Evolutionary conservation across 2,888 invertebrate genomes (phyloP), one percentile per base, ranked within the genome.

Genomic region (Tupiocoris notatus): DNA sequence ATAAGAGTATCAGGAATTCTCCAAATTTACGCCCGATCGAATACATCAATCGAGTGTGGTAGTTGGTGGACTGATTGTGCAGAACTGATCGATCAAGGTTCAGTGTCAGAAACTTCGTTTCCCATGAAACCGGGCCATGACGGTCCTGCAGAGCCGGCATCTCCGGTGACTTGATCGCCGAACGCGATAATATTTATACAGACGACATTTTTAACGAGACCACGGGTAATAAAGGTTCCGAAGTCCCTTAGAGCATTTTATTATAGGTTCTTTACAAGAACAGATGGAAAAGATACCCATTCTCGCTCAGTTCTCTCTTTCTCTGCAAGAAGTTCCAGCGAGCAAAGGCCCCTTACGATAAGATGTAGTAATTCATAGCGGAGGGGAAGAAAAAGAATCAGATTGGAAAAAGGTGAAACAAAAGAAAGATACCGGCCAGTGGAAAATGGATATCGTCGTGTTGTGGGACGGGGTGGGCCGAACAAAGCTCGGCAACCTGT

Each of bases 191-290:
- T 39, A 39, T 39, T 39, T 39, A 67, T 67, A 67, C 67, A 16
- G 22, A 21, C 56, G 70, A 70, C 70, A 17, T 70, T 59, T 70
- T 70, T 70, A 70, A 70, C 63, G 74, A 74, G 74, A 57, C 74
- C 74, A 39, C 63, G 62, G 23, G 74, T 21, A 74, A 74, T 56
- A 64, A 74, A 62, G 21, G 71, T 57, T 21, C 68, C 68, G 57
- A 68, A 54, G 56, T 23, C 18, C 23, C 17, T 54, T 74, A 17
- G 25, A 61, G 25, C 23, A 18, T 70, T 70, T 70, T 70, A 70
- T 70, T 70, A 59, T 59, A 39, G 39, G 39, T 70, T 58, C 22
- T 58, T 25, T 70, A 57, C 70, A 61, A 16, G 70, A 70, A 61
- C 58, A 70, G 70, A 70, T 70, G 70, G 58, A 70, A 70, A 70